Evolutionary conservation across 1,140 invertebrate genomes (phyloP), one percentile per base, ranked within the genome.

Genomic region (Ostrea edulis): DNA sequence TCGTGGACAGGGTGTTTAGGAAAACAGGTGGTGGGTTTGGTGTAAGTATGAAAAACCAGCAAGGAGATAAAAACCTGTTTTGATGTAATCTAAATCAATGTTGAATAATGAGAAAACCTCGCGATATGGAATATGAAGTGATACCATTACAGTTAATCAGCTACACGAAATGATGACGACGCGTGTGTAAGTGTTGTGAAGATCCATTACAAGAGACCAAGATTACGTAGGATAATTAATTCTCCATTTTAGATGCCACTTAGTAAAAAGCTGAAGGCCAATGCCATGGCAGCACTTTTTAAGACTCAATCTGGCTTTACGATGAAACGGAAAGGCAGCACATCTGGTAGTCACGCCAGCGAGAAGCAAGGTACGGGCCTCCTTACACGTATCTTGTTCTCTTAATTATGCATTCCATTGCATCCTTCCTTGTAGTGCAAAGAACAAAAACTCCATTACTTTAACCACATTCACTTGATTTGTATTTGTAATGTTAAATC

Each of bases 1-100:
- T 94, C 11, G 93, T 94, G 2, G 93, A 94, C 71, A 86, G 93
- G 77, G 92, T 94, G 54, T 94, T 93, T 87, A 86, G 93, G 62
- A 94, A 93, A 87, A 91, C 91, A 8, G 91, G 88, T 11, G 89
- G 89, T 17, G 89, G 89, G 55, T 89, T 89, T 84, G 89, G 89
- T 87, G 92, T 91, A 86, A 51, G 44, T 83, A 54, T 83, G 25
- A 77, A 35, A 77, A 17, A 1, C 29, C 25, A 77, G 68, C 22
- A 77, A 25, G n/a, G 12, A 25, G 22, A 77, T 77, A 29, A 77
- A 77, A 35, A 71, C 65, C 65, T 71, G 65, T 71, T 58, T 22
- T 71, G 5, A 25, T 25, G 22, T 25, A 25, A 22, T 77, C 12
- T 35, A 77, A 77, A 77, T 29, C 68, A 29, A 4, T 29, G 25